A percentile compares a stretch with the other conserved stretches of the same genome.
Evolutionary conservation across 2,888 invertebrate species (phyloP).

Genomic region (Ornithoptera priamus): DNA sequence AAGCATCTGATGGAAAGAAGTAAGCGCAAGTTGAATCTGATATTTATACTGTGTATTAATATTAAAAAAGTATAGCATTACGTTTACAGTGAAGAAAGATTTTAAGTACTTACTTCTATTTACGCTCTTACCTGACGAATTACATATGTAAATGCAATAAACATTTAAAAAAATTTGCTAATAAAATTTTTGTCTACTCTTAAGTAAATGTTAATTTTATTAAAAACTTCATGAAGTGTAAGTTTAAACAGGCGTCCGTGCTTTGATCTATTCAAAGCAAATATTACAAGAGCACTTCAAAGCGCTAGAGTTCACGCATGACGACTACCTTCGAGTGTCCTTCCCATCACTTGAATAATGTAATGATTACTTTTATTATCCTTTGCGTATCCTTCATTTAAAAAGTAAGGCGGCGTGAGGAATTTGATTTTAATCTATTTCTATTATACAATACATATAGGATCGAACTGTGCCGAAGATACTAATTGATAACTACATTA

Average conservation of each 20-base stretch:
- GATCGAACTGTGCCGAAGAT: no score
- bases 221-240: neutral
- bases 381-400: neutral
- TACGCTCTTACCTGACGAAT: neutral
- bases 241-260: neutral
- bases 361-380: constrained; percentile 20
- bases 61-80: no score
- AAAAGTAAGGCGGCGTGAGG: no score
- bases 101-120: neutral
- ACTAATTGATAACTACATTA: no score
- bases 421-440: no score
- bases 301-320: constrained; percentile 6
- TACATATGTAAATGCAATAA: neutral
- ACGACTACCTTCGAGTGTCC: constrained; percentile 6
- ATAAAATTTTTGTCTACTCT: neutral
- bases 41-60: no score
- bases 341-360: constrained; percentile 6
- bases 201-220: neutral
- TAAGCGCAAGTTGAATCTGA: no score
- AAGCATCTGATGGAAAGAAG: no score
- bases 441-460: no score
- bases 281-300: constrained; percentile 5
- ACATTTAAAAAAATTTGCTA: neutral
- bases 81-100: neutral
- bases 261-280: constrained; percentile 12